A percentile compares a stretch with the other conserved stretches of the same genome.
phyloP scores from a whole-genome alignment of 2,113 vertebrate species.

The Aptenodytes patagonicus region DNA sequence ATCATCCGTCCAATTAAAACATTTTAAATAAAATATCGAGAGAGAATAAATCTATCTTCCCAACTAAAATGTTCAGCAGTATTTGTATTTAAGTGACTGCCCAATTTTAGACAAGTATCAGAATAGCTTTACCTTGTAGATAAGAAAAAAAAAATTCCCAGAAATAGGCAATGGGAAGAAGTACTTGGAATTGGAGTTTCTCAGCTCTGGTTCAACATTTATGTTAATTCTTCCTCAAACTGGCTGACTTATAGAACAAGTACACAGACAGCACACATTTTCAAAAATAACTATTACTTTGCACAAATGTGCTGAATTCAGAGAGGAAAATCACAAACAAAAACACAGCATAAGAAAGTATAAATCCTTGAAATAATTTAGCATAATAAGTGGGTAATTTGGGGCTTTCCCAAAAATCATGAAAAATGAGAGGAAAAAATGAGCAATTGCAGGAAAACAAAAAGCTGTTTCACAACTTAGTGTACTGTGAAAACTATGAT shows the following conservation, averaged over 20 bases:
- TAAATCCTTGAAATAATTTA: background rate
- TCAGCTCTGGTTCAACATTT: background rate
- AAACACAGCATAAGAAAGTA: background rate
- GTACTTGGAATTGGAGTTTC: background rate
- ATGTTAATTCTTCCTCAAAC: background rate
- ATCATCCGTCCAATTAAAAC: background rate
- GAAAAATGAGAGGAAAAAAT: background rate
- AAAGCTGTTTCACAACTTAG: background rate
- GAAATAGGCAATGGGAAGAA: background rate
- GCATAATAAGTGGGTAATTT: background rate
- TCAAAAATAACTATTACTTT: background rate
- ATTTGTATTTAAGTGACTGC: background rate
- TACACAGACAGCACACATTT: background rate
- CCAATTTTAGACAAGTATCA: background rate
- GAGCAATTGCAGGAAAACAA: background rate
- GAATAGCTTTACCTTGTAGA: conserved; percentile 39
- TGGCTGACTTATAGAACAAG: background rate
- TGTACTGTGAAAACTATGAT: background rate
- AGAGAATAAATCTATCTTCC: background rate
- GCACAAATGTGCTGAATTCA: background rate
- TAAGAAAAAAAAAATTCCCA: background rate
- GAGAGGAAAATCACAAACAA: background rate
- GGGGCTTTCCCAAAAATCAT: background rate
- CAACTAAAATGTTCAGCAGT: background rate
- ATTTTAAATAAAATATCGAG: background rate